These are phyloP conservation scores for Rhadina sibilatrix DNA, from an alignment of 2,113 vertebrate species.

Conservation along the genomic window DNA sequence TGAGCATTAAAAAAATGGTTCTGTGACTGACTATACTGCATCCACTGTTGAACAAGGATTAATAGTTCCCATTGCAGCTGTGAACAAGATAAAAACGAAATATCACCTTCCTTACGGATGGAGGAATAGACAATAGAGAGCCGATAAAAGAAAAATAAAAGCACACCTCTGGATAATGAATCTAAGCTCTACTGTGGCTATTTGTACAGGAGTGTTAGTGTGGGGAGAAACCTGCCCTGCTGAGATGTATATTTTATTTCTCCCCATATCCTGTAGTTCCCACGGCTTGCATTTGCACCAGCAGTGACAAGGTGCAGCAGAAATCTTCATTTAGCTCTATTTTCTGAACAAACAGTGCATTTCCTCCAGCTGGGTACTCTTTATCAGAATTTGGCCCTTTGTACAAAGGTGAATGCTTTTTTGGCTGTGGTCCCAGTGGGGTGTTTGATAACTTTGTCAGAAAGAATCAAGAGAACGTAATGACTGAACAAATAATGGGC, in stretches of 20 bases:
- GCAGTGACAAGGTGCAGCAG: not conserved
- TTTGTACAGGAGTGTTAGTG: not conserved
- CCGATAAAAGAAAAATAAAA: not conserved
- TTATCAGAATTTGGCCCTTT: slow-evolving; percentile 28
- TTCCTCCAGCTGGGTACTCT: not conserved
- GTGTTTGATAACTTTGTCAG: slow-evolving; percentile 44
- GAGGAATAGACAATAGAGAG: not conserved
- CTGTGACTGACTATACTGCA: not conserved
- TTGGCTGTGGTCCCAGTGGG: slow-evolving; percentile 3
- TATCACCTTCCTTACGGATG: not conserved
- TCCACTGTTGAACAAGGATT: not conserved
- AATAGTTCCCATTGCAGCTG: not conserved
- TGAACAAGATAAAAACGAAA: not conserved
- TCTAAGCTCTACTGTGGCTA: not conserved
- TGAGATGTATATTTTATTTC: not conserved
- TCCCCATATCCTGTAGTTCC: not conserved
- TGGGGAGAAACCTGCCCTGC: not conserved
- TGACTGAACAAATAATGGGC: slow-evolving; percentile 48
- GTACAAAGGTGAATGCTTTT: slow-evolving; percentile 3
- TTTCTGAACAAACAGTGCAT: not conserved
- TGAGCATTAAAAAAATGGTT: not conserved
- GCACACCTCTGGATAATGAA: not conserved
- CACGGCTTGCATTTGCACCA: not conserved
- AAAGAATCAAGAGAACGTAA: slow-evolving; percentile 29
- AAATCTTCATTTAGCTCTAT: not conserved